Percentiles rank a stretch among this genome's conserved stretches.
These are phyloP conservation scores for Prorops nasuta DNA, from an alignment of 1,140 invertebrate species.

Conservation along the genomic window DNA sequence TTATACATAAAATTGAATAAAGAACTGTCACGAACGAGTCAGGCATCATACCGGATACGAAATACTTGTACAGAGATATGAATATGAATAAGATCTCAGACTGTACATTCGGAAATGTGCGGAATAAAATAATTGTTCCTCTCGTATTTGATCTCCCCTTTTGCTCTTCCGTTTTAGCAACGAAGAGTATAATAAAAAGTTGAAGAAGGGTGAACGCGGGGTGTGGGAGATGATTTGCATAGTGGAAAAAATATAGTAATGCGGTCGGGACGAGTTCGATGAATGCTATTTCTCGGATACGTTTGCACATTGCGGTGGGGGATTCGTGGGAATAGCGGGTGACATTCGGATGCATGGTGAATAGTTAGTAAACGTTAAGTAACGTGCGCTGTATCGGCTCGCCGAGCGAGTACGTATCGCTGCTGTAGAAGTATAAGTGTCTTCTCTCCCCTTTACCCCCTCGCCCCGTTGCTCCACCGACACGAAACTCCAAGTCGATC, in stretches of 20 bases:
- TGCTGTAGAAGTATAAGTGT: slow-evolving; percentile 16
- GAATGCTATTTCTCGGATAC: no score
- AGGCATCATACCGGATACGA: slow-evolving; percentile 31
- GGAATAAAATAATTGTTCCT: slow-evolving; percentile 41
- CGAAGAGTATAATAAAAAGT: no score
- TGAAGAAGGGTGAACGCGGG: slow-evolving; percentile 12
- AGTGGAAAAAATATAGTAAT: no score
- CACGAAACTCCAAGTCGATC: neutral
- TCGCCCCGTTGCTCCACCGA: slow-evolving; percentile 8
- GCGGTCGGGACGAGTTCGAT: no score
- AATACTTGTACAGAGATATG: slow-evolving; percentile 34
- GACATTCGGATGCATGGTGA: slow-evolving; percentile 14
- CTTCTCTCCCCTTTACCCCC: slow-evolving; percentile 1
- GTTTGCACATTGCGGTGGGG: neutral
- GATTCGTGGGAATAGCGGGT: slow-evolving; percentile 7
- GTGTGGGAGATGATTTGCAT: no score
- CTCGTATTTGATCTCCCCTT: slow-evolving; percentile 13
- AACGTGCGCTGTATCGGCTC: slow-evolving; percentile 26
- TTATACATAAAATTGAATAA: no score
- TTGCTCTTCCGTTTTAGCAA: no score
- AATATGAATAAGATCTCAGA: slow-evolving; percentile 41
- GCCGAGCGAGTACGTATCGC: slow-evolving; percentile 27
- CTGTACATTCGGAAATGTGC: slow-evolving; percentile 30
- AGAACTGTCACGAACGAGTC: slow-evolving; percentile 21
- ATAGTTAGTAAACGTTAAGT: slow-evolving; percentile 36